Conservation (phyloP, 2,113 vertebrate species). For the Corythornis madagascariensis region DNA sequence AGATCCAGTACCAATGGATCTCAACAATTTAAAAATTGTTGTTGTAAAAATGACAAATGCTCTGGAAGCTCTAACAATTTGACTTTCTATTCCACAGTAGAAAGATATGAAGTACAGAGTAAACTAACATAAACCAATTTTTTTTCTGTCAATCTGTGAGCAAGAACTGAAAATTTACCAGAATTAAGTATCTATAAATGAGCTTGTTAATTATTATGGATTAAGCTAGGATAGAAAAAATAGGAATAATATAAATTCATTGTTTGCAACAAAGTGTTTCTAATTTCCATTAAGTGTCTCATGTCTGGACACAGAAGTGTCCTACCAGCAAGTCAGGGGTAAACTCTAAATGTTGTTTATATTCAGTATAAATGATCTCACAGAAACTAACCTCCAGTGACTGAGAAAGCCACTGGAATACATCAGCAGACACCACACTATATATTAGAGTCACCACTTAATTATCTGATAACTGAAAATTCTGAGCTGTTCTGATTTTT, state of each 20-base stretch:
- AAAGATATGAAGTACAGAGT: not conserved
- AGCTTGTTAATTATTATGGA: not conserved
- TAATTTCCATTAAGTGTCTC: not conserved
- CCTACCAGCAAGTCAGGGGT: not conserved
- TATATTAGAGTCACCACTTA: not conserved
- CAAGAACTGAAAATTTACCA: not conserved
- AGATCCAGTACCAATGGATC: not conserved
- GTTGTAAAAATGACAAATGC: not conserved
- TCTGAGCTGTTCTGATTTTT: not conserved
- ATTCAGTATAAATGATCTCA: not conserved
- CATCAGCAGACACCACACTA: not conserved
- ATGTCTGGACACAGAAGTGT: not conserved
- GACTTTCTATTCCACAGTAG: not conserved
- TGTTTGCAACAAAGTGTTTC: not conserved
- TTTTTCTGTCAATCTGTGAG: not conserved
- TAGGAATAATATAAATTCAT: not conserved
- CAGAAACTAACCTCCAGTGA: accelerated
- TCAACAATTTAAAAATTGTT: not conserved
- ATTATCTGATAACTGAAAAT: not conserved
- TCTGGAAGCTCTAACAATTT: not conserved
- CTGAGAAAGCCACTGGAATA: not conserved
- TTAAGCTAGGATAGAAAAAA: not conserved
- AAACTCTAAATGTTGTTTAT: not conserved
- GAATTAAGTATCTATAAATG: not conserved
- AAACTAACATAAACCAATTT: not conserved